phyloP scores from a whole-genome alignment of 2,113 vertebrate species.

The Piprites chloris region DNA sequence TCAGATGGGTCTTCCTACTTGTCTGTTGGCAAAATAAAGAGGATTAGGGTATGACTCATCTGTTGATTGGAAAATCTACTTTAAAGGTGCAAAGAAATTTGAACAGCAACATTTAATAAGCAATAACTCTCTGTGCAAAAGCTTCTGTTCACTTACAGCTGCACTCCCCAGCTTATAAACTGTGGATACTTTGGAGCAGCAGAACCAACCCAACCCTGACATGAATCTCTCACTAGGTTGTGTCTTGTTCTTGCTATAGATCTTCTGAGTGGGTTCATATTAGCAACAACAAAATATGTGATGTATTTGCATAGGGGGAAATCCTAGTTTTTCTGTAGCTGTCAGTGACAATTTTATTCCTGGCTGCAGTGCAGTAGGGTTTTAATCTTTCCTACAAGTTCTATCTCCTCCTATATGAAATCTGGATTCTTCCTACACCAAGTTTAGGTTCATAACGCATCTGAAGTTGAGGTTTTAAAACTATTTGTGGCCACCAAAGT shows the following conservation, averaged over 20 bases:
- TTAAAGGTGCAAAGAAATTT: background rate
- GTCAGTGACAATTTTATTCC: background rate
- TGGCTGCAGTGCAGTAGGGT: background rate
- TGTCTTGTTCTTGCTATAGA: background rate
- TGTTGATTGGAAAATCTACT: conserved; percentile 32
- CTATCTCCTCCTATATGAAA: background rate
- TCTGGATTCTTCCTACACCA: background rate
- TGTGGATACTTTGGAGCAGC: background rate
- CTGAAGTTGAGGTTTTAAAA: background rate
- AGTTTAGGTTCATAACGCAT: background rate
- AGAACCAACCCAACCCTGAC: background rate
- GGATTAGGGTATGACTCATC: conserved; percentile 32
- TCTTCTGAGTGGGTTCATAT: background rate
- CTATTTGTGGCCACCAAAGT: background rate
- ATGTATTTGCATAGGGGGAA: background rate
- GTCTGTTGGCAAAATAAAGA: conserved; percentile 42
- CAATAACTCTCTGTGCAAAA: background rate
- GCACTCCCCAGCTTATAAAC: background rate
- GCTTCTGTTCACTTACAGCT: background rate
- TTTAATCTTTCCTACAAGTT: background rate
- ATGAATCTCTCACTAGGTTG: background rate
- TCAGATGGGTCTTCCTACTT: conserved; percentile 5
- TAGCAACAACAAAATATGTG: background rate
- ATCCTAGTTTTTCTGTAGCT: background rate
- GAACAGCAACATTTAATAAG: background rate